Conservation (phyloP, 2,113 vertebrate genomes). For the Tamias sibiricus region DNA sequence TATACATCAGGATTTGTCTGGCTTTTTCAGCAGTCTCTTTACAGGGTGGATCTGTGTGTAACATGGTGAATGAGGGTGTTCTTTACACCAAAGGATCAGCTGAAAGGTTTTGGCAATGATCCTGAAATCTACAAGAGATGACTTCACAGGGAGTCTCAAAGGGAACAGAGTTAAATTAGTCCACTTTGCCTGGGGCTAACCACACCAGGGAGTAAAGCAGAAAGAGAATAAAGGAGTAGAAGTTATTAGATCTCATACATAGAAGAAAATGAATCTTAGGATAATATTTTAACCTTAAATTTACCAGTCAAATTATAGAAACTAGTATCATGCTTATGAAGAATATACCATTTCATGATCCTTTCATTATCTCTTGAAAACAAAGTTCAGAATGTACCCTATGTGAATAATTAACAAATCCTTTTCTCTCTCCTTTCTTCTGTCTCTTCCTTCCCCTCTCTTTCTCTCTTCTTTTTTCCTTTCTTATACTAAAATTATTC, state of each 20-base stretch:
- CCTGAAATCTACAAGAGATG: not conserved
- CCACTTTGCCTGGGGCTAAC: not conserved
- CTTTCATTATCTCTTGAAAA: not conserved
- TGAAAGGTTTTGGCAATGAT: not conserved
- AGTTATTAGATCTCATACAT: not conserved
- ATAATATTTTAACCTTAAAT: not conserved
- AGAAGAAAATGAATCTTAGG: not conserved
- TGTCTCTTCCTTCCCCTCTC: rapidly evolving
- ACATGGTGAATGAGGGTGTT: not conserved
- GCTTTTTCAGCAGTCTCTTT: not conserved
- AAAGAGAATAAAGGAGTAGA: not conserved
- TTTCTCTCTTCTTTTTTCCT: not conserved
- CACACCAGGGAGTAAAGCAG: not conserved
- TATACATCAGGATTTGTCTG: not conserved
- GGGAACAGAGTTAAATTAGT: constrained; percentile 40
- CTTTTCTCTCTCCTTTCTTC: too few relatives aligned
- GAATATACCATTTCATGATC: not conserved
- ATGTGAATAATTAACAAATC: not conserved
- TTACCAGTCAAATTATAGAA: constrained; percentile 5
- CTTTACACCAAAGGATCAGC: not conserved
- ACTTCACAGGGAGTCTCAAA: constrained; percentile 18
- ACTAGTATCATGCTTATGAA: not conserved
- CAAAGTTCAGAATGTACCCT: not conserved
- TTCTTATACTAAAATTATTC: not conserved
- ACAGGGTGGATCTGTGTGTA: not conserved